Conservation (phyloP, 2,797 vertebrate species). For the Rhinichthys osculus region DNA sequence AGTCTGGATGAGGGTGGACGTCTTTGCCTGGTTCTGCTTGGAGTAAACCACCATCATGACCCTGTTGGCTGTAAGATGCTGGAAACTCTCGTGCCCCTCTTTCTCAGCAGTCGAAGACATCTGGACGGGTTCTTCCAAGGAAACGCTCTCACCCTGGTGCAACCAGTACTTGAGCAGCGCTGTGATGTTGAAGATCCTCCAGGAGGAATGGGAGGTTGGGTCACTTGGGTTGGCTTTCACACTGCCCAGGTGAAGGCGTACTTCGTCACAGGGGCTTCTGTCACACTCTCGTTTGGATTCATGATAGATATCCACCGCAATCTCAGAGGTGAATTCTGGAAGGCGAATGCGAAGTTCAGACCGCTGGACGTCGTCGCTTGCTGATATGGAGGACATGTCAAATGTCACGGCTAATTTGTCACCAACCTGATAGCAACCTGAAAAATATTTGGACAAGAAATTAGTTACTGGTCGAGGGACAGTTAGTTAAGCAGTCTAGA, state of each 20-base stretch:
- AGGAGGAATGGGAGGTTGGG: conserved; percentile 69
- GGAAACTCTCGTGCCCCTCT: conserved; percentile 41
- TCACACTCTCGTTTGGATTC: conserved; percentile 65
- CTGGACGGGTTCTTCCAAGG: neutral
- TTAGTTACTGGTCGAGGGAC: conserved; percentile 3
- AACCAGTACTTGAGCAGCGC: conserved; percentile 79
- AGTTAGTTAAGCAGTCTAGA: conserved; percentile 30
- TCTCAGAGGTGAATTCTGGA: conserved; percentile 60
- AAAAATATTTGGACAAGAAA: conserved; percentile 32
- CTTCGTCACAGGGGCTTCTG: conserved; percentile 60
- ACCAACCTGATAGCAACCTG: conserved; percentile 78
- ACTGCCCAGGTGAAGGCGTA: conserved; percentile 78
- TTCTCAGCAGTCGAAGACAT: neutral
- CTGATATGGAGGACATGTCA: conserved; percentile 85
- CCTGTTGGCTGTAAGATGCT: conserved; percentile 64
- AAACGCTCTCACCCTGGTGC: conserved; percentile 58
- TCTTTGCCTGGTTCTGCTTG: conserved; percentile 70
- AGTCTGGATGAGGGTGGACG: conserved; percentile 82
- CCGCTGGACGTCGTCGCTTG: conserved; percentile 77
- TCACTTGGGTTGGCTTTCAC: conserved; percentile 66
- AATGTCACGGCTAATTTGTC: conserved; percentile 84
- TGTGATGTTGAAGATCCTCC: conserved; percentile 87
- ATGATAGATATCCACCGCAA: conserved; percentile 83
- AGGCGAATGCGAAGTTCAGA: conserved; percentile 83
- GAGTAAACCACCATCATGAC: conserved; percentile 88